A percentile compares a stretch with the other conserved stretches of the same genome.
These are phyloP conservation scores for Xiphorhynchus erythropygius DNA, from an alignment of 2,797 vertebrate species.

Conservation along the genomic window DNA sequence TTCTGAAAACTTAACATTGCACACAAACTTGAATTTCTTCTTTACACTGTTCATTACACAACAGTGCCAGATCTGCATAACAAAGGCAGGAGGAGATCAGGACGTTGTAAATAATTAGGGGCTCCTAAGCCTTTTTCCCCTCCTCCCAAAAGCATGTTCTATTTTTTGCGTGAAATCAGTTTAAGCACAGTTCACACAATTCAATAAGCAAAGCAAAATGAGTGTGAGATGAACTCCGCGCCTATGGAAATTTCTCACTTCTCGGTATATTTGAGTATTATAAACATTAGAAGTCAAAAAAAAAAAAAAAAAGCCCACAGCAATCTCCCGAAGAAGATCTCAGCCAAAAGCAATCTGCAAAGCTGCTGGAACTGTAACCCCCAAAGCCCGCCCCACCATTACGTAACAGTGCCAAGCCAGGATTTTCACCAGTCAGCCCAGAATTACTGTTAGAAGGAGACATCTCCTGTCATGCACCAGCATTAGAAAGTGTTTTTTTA, in stretches of 20 bases:
- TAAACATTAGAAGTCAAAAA: neutral
- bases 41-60: neutral
- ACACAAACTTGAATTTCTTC: neutral
- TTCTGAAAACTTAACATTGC: neutral
- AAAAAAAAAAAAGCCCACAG: neutral
- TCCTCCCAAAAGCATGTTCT: neutral
- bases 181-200: neutral
- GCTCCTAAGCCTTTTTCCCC: neutral
- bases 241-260: neutral
- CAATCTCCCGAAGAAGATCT: neutral
- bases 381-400: neutral
- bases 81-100: neutral
- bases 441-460: neutral
- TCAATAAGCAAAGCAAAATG: neutral
- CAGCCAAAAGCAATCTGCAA: neutral
- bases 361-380: neutral
- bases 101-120: neutral
- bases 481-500: neutral
- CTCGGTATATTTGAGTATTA: neutral
- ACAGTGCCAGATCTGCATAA: neutral
- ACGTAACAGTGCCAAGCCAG: neutral
- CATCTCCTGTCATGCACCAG: neutral
- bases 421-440: neutral
- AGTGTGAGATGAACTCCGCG: fast-evolving
- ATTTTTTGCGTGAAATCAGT: neutral